Evolutionary conservation across 2,888 invertebrate genomes (phyloP).

Genomic region (Chymomyza amoena): DNA sequence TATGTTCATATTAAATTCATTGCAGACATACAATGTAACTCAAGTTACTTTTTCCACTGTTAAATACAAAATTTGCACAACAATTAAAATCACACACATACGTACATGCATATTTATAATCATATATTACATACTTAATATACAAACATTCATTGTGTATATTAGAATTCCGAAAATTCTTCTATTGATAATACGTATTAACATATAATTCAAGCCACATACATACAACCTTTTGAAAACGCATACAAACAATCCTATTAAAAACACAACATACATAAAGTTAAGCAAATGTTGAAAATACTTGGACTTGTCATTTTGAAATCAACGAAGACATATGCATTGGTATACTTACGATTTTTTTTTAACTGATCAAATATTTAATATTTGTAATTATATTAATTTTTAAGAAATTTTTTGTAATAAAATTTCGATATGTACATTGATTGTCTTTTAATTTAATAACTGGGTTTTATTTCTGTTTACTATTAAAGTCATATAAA

Average conservation of each 20-base stretch:
- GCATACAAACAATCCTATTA: background rate
- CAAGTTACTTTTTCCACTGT: too few species aligned
- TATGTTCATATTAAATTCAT: background rate
- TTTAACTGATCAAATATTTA: slow-evolving; percentile 58
- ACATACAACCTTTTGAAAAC: background rate
- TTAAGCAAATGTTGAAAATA: slow-evolving; percentile 48
- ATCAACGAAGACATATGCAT: slow-evolving; percentile 24
- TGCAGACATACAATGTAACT: background rate
- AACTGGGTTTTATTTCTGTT: background rate
- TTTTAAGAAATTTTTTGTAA: slow-evolving; percentile 68
- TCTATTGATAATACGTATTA: slow-evolving; percentile 30
- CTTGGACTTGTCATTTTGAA: slow-evolving; percentile 57
- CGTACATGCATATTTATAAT: slow-evolving; percentile 32
- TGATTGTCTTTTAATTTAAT: background rate
- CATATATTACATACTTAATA: slow-evolving; percentile 28
- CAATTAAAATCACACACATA: background rate
- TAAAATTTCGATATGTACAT: slow-evolving; percentile 62
- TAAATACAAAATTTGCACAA: background rate
- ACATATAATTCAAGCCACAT: slow-evolving; percentile 11
- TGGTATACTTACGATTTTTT: slow-evolving; percentile 34
- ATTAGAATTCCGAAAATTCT: slow-evolving; percentile 65
- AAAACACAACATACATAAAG: background rate
- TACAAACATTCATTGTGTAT: slow-evolving; percentile 30
- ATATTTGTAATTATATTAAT: slow-evolving; percentile 66
- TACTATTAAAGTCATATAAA: background rate